phyloP scores from a whole-genome alignment of 1,140 invertebrate genomes.

The Vanessa atalanta region DNA sequence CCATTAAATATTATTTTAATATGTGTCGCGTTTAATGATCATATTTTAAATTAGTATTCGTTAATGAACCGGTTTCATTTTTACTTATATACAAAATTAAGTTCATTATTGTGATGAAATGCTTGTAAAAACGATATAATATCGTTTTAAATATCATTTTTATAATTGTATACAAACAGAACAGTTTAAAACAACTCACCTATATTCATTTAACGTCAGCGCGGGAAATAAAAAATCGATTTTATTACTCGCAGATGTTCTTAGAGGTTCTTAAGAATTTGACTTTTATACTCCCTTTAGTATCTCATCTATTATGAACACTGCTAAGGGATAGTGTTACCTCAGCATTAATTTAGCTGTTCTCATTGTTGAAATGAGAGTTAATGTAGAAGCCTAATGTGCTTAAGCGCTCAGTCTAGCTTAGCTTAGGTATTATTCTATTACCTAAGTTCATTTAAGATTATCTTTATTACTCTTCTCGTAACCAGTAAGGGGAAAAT shows the following conservation, averaged over 20 bases:
- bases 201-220: too few relatives aligned
- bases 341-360: conserved; percentile 6
- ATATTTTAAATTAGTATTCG: too few relatives aligned
- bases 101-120: too few relatives aligned
- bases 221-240: too few relatives aligned
- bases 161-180: too few relatives aligned
- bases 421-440: conserved; percentile 29
- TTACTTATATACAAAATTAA: too few relatives aligned
- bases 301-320: not conserved
- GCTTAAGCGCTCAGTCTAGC: conserved; percentile 30
- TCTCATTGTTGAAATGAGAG: conserved; percentile 29
- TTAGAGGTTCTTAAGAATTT: not conserved
- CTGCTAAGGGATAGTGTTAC: conserved; percentile 14
- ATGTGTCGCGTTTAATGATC: too few relatives aligned
- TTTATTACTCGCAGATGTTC: not conserved
- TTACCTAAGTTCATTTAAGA: not conserved
- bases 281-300: not conserved
- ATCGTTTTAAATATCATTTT: too few relatives aligned
- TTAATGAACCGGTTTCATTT: too few relatives aligned
- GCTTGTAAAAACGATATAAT: too few relatives aligned
- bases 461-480: not conserved
- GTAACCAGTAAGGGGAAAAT: not conserved
- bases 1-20: too few relatives aligned
- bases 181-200: too few relatives aligned
- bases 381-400: conserved; percentile 30